phyloP scores from a whole-genome alignment of 92 coral and sea anemone species.

The Muricea muricata region DNA sequence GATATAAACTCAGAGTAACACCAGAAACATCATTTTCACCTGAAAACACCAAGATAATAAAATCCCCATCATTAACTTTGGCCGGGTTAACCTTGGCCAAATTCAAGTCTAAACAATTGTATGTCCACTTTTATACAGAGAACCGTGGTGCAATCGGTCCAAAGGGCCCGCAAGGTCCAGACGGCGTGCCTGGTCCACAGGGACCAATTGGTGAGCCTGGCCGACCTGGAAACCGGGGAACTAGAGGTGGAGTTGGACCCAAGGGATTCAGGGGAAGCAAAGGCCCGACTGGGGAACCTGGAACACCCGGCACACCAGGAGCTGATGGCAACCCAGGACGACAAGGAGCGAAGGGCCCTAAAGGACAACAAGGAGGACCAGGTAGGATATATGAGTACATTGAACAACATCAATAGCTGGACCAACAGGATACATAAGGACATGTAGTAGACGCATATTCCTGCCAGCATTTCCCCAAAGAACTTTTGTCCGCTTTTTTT shows the following conservation, averaged over 20 bases:
- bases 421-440: too few species aligned
- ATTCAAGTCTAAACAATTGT: not conserved
- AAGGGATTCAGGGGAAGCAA: conserved; percentile 1
- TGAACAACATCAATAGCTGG: too few species aligned
- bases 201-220: conserved; percentile 19
- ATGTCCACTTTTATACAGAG: not conserved
- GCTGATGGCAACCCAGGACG: conserved; percentile 28
- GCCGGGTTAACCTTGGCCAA: too few species aligned
- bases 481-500: too few species aligned
- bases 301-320: conserved; percentile 1
- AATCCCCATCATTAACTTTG: too few species aligned
- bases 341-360: conserved; percentile 32
- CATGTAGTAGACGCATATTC: too few species aligned
- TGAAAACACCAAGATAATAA: too few species aligned
- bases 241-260: not conserved
- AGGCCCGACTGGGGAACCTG: conserved; percentile 2
- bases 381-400: conserved; percentile 16
- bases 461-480: too few species aligned
- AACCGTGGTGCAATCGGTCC: conserved; percentile 12
- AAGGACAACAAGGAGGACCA: conserved; percentile 24
- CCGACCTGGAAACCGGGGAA: not conserved
- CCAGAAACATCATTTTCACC: not conserved
- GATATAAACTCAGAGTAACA: too few species aligned
- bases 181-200: conserved; percentile 2
- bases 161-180: conserved; percentile 31